A percentile compares a stretch with the other conserved stretches of the same genome.
phyloP scores from a whole-genome alignment of 2,888 invertebrate genomes.

The Pomacea canaliculata region DNA sequence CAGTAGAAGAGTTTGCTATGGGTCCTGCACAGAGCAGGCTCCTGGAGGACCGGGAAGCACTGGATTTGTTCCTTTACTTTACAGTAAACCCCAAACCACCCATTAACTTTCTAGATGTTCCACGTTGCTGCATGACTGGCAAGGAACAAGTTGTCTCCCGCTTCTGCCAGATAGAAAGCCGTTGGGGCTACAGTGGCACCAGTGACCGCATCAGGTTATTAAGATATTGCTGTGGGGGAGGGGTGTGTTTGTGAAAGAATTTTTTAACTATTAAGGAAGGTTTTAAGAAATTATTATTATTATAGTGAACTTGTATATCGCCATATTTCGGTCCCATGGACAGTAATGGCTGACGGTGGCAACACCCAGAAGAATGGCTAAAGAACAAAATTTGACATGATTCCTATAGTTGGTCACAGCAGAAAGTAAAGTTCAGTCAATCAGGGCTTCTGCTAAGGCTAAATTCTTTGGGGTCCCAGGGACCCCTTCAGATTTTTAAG shows the following conservation, averaged over 20 bases:
- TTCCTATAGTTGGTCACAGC: too few relatives aligned
- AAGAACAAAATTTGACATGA: too few relatives aligned
- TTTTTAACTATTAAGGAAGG: background rate
- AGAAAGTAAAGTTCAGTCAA: too few relatives aligned
- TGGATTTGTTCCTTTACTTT: constrained; percentile 74
- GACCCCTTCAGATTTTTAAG: too few relatives aligned
- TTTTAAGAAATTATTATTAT: background rate
- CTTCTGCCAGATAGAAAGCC: constrained; percentile 82
- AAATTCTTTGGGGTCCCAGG: too few relatives aligned
- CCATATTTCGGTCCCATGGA: too few relatives aligned
- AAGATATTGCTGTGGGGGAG: background rate
- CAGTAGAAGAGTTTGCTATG: constrained; percentile 86
- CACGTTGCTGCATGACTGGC: constrained; percentile 83
- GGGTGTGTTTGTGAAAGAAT: background rate
- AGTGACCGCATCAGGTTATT: constrained; percentile 81
- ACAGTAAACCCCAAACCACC: constrained; percentile 82
- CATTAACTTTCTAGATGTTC: constrained; percentile 77
- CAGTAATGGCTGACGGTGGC: too few relatives aligned
- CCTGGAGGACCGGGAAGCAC: constrained; percentile 82
- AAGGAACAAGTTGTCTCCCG: constrained; percentile 82
- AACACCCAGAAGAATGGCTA: too few relatives aligned
- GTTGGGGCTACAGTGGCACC: constrained; percentile 88
- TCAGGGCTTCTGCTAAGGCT: too few relatives aligned
- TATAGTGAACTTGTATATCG: too few relatives aligned
- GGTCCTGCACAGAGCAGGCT: constrained; percentile 77